These are phyloP conservation scores for Clepsis dumicolana DNA, from an alignment of 2,888 invertebrate species.

Conservation along the genomic window DNA sequence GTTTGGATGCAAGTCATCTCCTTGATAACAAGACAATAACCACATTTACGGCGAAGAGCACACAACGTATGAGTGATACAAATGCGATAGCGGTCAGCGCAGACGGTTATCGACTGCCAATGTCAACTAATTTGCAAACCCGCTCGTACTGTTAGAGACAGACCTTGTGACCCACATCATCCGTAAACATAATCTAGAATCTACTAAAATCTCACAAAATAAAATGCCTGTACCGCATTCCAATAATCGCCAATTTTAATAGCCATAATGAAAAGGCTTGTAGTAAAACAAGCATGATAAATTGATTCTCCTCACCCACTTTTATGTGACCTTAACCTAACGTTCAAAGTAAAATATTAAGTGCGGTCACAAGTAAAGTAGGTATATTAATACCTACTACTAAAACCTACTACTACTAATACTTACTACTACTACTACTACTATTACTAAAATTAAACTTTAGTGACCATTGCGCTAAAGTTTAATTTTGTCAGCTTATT, in stretches of 20 bases:
- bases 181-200: constrained; percentile 27
- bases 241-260: constrained; percentile 1
- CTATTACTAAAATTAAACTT: no score
- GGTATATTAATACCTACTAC: no score
- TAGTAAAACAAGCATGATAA: constrained; percentile 7
- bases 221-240: constrained; percentile 3
- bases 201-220: constrained; percentile 26
- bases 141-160: constrained; percentile 69
- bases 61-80: background rate
- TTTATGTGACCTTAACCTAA: constrained; percentile 3
- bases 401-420: no score
- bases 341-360: background rate
- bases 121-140: constrained; percentile 80
- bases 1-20: constrained; percentile 4
- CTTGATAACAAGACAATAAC: constrained; percentile 20
- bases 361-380: constrained; percentile 1
- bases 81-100: constrained; percentile 36
- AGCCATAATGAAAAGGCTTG: constrained; percentile 1
- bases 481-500: no score
- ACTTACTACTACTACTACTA: no score
- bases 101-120: constrained; percentile 70
- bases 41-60: constrained; percentile 5
- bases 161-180: constrained; percentile 69
- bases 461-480: no score
- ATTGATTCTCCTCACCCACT: constrained; percentile 7